A percentile compares a stretch with the other conserved stretches of the same genome.
phyloP scores from a whole-genome alignment of 2,888 invertebrate species.

The Endomychus coccineus region DNA sequence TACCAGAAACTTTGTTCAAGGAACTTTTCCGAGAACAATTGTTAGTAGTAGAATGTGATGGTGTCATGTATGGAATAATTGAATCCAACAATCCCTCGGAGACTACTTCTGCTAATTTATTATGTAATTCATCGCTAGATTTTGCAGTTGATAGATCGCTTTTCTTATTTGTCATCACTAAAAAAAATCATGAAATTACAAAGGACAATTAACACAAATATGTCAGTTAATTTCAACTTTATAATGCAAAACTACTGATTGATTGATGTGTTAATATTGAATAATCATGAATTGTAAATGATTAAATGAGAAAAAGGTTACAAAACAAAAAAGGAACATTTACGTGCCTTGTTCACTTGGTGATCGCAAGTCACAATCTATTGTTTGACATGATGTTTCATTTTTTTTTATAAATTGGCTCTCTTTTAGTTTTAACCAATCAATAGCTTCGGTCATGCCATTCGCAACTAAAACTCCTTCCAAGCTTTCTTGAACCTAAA shows the following conservation, averaged over 20 bases:
- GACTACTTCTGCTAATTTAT: conserved; percentile 51
- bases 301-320: too few species aligned
- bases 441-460: conserved; percentile 43
- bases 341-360: too few species aligned
- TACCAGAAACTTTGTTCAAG: conserved; percentile 7
- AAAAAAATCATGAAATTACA: neutral
- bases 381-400: conserved; percentile 31
- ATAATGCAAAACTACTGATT: too few species aligned
- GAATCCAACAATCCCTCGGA: conserved; percentile 79
- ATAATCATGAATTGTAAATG: too few species aligned
- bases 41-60: conserved; percentile 4
- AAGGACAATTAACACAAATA: conserved; percentile 12
- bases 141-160: conserved; percentile 17
- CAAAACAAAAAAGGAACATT: too few species aligned
- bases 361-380: conserved; percentile 1
- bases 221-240: too few species aligned
- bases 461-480: conserved; percentile 44
- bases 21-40: conserved; percentile 6
- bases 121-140: conserved; percentile 30
- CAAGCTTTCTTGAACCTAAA: conserved; percentile 42
- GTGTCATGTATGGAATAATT: conserved; percentile 67
- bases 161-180: conserved; percentile 5
- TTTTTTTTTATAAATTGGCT: conserved; percentile 37
- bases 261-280: too few species aligned
- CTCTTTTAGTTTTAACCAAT: conserved; percentile 47